A percentile compares a stretch with the other conserved stretches of the same genome.
Evolutionary conservation across 2,113 vertebrate species (phyloP).

Genomic region (Catharus fuscescens): DNA sequence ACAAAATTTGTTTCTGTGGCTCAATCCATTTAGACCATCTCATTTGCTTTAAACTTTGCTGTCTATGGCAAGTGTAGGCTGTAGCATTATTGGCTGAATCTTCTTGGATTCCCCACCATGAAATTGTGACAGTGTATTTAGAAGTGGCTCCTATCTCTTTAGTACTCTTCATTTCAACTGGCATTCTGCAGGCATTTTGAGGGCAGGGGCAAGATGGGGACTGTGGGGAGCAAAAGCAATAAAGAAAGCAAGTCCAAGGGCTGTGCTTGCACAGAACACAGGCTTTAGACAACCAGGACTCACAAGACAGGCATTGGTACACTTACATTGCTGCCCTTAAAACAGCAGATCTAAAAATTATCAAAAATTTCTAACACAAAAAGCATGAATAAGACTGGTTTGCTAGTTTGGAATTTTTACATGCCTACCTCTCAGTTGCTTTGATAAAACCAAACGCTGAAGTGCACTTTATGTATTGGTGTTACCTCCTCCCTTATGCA

Average conservation of each 20-base stretch:
- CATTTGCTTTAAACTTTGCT: neutral
- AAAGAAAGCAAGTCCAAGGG: neutral
- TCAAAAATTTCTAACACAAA: neutral
- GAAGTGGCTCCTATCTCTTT: neutral
- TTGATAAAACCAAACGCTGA: neutral
- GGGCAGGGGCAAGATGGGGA: accelerated
- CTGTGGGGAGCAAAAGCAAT: neutral
- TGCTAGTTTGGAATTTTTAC: neutral
- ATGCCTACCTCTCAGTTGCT: neutral
- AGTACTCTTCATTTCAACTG: neutral
- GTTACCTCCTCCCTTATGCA: neutral
- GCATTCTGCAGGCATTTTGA: neutral
- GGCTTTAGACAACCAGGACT: neutral
- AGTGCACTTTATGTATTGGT: neutral
- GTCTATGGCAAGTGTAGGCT: neutral
- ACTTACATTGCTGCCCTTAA: neutral
- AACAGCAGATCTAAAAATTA: neutral
- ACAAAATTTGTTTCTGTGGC: neutral
- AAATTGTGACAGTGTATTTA: neutral
- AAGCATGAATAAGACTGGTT: neutral
- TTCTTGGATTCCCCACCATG: neutral
- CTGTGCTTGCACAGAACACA: neutral
- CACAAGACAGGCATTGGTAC: neutral
- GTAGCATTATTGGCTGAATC: neutral
- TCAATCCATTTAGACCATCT: neutral